Evolutionary conservation across 92 coral and sea anemone genomes (phyloP), one percentile per base, ranked within the genome.

Genomic region (Zoanthus sansibaricus): DNA sequence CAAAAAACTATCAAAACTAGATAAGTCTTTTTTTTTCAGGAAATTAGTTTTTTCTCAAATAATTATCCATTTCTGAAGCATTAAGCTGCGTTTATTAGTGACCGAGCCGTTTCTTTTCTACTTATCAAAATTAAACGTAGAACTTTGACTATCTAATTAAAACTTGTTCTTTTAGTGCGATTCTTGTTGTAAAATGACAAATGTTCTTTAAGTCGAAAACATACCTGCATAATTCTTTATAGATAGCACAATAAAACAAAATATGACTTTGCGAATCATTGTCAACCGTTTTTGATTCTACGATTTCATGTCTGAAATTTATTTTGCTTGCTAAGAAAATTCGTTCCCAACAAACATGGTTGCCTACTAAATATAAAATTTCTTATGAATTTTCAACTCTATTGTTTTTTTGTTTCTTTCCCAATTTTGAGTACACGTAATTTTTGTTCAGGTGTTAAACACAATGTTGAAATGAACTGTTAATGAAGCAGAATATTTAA

Each of bases 401-500:
- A 17, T 62, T 62, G 69, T 62, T 17, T 62, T 25, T 62, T 62
- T 20, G 32, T 62, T 21, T 62, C 25, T 62, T 62, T 31, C 7
- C 25, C 69, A 62, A 62, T 17, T 62, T 62, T 31, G 69, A 62
- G 5, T 62, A n/a, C 21, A n/a, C 9, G 9, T 6, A 16, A 20
- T 16, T 61, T 61, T 61, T 61, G 69, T 61, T 61, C 25, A 61
- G 69, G 69, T 61, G 69, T 17, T 61, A 61, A 61, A 61, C 69
- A 17, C 69, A 20, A 61, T 61, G 9, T n/a, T n/a, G 69, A 62
- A 62, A 62, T 62, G 69, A 62, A 20, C 69, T 62, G 69, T 16
- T 62, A 62, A 62, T 62, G 69, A 62, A 62, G 69, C 6, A 31
- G 21, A 62, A 62, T n/a, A 17, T 62, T 20, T 62, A 18, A 62